Base-by-base conservation (phyloP, 2,888 invertebrate species). In the Thymelicus acteon region DNA sequence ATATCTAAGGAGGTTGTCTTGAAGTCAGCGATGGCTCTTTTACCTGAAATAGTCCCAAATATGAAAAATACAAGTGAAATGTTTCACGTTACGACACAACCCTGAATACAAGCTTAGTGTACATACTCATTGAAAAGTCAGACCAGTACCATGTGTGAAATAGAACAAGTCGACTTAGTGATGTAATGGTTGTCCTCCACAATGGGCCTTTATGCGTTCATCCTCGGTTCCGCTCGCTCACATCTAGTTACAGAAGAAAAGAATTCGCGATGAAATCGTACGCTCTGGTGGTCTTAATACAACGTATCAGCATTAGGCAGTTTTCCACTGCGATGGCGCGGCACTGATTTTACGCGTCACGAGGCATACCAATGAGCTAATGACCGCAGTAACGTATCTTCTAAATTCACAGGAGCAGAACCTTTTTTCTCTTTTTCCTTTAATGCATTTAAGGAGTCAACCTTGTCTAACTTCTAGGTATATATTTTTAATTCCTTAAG, bases 181-280 rank as follows among this genome's bases (percentile, higher is more conserved):
- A 65, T 70, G 70, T 70, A 65, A 70, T 15, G 62, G 64, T 60
- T 49, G 64, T 70, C 60, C 70, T 60, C 24, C 49, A 70, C 70
- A 70, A 70, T 70, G 60, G 67, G 58, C 60, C 48, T 65, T 73
- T 70, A 64, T 71, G 60, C 66, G 52, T 71, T 66, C 61, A 66
- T 60, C 65, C 66, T 65, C 63, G 73, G 73, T 75, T 76, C 77
- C 75, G 72, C 75, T 75, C 75, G 73, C 75, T 74, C 75, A 73
- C 74, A 73, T 73, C 73, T 72, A 61, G 39, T 65, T 40, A 65
- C 72, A 68, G 67, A 78, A 78, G 76, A 79, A 80, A 78, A 77
- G 76, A 78, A 78, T 77, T 77, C 71, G 73, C 75, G 72, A 74
- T 75, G 77, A 76, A 79, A 78, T 77, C 72, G 72, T 68, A 78